Percentiles rank a stretch among this genome's conserved stretches.
phyloP scores from a whole-genome alignment of 2,113 vertebrate species.

The Osmerus mordax region DNA sequence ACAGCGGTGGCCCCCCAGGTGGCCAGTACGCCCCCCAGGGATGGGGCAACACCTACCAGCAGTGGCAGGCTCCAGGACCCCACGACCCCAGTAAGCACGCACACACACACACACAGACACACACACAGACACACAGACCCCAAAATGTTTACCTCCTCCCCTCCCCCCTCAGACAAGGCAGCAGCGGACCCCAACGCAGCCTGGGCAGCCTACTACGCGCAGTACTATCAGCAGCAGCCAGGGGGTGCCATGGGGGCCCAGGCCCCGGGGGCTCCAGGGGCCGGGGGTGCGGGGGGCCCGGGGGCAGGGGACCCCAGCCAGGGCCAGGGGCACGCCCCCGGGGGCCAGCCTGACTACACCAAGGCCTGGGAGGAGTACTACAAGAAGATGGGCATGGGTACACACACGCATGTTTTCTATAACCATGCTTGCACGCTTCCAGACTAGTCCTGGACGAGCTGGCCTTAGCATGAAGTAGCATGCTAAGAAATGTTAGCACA shows the following conservation, averaged over 20 bases:
- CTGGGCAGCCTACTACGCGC: constrained; percentile 92
- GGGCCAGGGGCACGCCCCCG: constrained; percentile 63
- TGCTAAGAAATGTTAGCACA: neutral
- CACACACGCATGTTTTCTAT: neutral
- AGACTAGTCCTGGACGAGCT: too few relatives aligned
- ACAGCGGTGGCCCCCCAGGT: constrained; percentile 78
- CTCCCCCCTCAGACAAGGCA: constrained; percentile 73
- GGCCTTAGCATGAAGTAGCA: too few relatives aligned
- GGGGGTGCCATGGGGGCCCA: constrained; percentile 78
- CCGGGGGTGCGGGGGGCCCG: constrained; percentile 56
- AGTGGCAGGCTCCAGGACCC: constrained; percentile 86
- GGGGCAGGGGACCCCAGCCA: constrained; percentile 75
- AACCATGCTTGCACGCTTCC: too few relatives aligned
- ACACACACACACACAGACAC: neutral
- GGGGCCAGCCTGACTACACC: constrained; percentile 87
- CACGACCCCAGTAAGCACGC: constrained; percentile 83
- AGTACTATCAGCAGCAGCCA: constrained; percentile 88
- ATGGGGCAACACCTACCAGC: constrained; percentile 85
- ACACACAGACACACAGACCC: neutral
- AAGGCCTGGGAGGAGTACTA: constrained; percentile 96
- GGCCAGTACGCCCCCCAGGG: constrained; percentile 83
- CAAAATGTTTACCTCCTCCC: neutral
- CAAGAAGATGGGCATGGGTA: constrained; percentile 85
- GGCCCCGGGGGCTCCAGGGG: constrained; percentile 69
- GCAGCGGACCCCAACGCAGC: constrained; percentile 85